Conservation (phyloP, 2,888 invertebrate species). For the Aporophyla nigra region DNA sequence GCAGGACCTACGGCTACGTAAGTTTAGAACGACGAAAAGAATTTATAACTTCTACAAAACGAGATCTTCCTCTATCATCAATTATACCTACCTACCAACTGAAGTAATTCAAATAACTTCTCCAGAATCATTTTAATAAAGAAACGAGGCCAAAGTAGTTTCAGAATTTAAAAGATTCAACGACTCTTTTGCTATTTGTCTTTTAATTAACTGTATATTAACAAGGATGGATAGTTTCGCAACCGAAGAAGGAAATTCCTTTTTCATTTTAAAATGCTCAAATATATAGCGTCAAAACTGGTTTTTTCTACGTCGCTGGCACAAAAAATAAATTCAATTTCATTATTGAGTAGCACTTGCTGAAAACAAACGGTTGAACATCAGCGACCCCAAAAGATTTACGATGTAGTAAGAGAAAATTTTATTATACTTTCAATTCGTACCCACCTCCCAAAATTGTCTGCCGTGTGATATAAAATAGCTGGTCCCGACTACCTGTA, state of each 20-base stretch:
- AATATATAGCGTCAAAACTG: constrained; percentile 27
- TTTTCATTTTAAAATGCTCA: constrained; percentile 26
- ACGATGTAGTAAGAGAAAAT: constrained; percentile 79
- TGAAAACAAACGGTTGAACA: constrained; percentile 79
- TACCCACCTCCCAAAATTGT: constrained; percentile 72
- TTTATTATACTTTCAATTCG: constrained; percentile 84
- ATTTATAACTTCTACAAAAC: constrained; percentile 72
- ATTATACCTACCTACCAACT: constrained; percentile 60
- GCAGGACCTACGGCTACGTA: constrained; percentile 67
- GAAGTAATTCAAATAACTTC: constrained; percentile 43
- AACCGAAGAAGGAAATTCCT: neutral
- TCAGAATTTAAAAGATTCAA: constrained; percentile 24
- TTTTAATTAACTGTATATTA: constrained; percentile 37
- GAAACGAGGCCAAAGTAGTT: constrained; percentile 8
- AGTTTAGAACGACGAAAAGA: constrained; percentile 71
- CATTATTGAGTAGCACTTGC: constrained; percentile 57
- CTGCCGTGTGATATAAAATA: constrained; percentile 73
- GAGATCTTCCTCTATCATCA: constrained; percentile 69
- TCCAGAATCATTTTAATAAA: constrained; percentile 37
- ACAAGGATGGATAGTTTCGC: constrained; percentile 9
- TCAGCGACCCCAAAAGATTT: constrained; percentile 80
- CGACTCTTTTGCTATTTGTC: constrained; percentile 14
- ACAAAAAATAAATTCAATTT: constrained; percentile 64
- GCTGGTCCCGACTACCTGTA: constrained; percentile 54
- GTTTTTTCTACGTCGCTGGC: constrained; percentile 10